Percentiles rank a stretch among this genome's conserved stretches.
phyloP scores from a whole-genome alignment of 2,113 vertebrate genomes.

The Triplophysa tibetana region DNA sequence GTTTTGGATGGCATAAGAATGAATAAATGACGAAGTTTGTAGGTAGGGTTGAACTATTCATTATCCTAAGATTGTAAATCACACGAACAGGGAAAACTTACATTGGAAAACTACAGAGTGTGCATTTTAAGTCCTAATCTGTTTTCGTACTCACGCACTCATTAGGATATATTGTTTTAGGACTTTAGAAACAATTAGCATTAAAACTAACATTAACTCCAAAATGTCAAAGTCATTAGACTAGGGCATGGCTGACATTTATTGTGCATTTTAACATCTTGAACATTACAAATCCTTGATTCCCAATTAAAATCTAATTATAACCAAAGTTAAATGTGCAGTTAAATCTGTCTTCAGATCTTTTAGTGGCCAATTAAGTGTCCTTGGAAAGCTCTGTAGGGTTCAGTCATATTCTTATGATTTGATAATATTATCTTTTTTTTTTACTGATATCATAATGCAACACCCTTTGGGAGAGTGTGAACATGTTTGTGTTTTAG shows the following conservation, averaged over 20 bases:
- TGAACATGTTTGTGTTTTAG: slow-evolving; percentile 1
- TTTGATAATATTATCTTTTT: too few relatives aligned
- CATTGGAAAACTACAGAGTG: not conserved
- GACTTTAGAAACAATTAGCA: not conserved
- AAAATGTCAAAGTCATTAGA: not conserved
- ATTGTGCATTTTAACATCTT: not conserved
- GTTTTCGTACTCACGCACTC: not conserved
- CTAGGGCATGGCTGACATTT: not conserved
- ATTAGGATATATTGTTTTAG: not conserved
- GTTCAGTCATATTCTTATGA: not conserved
- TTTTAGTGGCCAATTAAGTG: not conserved
- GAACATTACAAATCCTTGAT: not conserved
- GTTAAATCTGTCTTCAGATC: not conserved
- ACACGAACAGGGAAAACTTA: not conserved
- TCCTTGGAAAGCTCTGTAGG: not conserved
- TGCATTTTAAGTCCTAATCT: not conserved
- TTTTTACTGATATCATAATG: not conserved
- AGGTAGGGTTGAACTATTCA: too few relatives aligned
- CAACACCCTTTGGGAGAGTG: not conserved
- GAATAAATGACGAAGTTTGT: too few relatives aligned
- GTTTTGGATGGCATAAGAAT: too few relatives aligned
- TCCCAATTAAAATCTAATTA: not conserved
- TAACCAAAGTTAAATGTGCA: not conserved
- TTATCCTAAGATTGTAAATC: not conserved
- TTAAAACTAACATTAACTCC: not conserved